phyloP scores from a whole-genome alignment of 2,888 invertebrate genomes.

The Scaptomyza reducta region DNA sequence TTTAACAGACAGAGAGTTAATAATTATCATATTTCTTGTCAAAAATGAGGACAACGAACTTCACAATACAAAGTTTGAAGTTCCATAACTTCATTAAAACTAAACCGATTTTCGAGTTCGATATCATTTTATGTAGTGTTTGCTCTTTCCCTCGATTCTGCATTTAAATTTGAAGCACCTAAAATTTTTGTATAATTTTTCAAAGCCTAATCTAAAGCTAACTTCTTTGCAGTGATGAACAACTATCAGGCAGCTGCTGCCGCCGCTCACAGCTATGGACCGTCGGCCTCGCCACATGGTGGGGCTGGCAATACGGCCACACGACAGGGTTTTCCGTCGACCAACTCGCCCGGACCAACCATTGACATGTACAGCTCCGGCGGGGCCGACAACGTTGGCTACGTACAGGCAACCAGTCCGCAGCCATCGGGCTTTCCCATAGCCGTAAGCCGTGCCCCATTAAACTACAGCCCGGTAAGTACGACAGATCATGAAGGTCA shows the following conservation, averaged over 20 bases:
- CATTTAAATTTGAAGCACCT: background rate
- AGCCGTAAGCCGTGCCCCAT: conserved; percentile 96
- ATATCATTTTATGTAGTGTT: background rate
- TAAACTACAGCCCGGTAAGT: conserved; percentile 97
- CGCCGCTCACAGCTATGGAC: conserved; percentile 91
- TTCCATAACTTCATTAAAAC: background rate
- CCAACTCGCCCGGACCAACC: conserved; percentile 95
- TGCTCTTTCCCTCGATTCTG: background rate
- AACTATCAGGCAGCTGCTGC: conserved; percentile 95
- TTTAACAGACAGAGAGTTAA: no score
- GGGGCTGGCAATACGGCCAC: conserved; percentile 89
- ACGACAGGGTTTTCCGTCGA: conserved; percentile 93
- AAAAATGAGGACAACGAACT: no score
- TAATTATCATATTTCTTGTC: no score
- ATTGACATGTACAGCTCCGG: conserved; percentile 97
- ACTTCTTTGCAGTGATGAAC: conserved; percentile 92
- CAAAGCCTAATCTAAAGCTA: background rate
- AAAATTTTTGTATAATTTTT: no score
- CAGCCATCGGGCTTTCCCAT: conserved; percentile 98
- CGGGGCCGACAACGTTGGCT: conserved; percentile 93
- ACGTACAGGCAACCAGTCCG: conserved; percentile 98
- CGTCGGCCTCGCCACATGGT: conserved; percentile 92
- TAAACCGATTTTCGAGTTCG: background rate
- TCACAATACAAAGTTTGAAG: no score
- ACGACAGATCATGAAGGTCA: conserved; percentile 1